Conservation (phyloP, 2,797 vertebrate species). For the Ctenosaura bakeri region DNA sequence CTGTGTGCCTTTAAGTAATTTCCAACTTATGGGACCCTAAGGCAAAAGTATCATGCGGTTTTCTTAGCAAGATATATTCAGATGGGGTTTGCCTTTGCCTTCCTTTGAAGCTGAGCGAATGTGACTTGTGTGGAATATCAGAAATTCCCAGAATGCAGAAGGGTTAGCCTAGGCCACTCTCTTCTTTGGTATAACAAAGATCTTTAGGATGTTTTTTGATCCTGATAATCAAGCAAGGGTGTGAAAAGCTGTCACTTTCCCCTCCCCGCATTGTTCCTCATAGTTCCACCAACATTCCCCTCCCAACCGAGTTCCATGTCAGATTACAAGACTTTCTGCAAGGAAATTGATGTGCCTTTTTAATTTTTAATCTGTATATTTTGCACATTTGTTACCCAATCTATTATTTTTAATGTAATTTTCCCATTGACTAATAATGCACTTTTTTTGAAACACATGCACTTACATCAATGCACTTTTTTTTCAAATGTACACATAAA, state of each 20-base stretch:
- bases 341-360: not conserved
- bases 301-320: not conserved
- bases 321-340: not conserved
- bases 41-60: too few relatives aligned
- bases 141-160: not conserved
- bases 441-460: not conserved
- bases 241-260: not conserved
- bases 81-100: too few relatives aligned
- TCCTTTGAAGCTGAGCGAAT: too few relatives aligned
- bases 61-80: too few relatives aligned
- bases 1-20: too few relatives aligned
- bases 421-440: too few relatives aligned
- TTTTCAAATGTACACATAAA: not conserved
- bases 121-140: not conserved
- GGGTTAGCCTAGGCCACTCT: not conserved
- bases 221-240: not conserved
- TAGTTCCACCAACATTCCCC: not conserved
- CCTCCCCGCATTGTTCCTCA: not conserved
- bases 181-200: not conserved
- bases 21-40: too few relatives aligned
- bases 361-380: not conserved
- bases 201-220: not conserved
- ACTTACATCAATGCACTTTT: not conserved
- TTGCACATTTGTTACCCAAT: too few relatives aligned
- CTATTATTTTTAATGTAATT: not conserved